Base-by-base conservation (phyloP, 2,888 invertebrate species). In the Dryocosmus kuriphilus region DNA sequence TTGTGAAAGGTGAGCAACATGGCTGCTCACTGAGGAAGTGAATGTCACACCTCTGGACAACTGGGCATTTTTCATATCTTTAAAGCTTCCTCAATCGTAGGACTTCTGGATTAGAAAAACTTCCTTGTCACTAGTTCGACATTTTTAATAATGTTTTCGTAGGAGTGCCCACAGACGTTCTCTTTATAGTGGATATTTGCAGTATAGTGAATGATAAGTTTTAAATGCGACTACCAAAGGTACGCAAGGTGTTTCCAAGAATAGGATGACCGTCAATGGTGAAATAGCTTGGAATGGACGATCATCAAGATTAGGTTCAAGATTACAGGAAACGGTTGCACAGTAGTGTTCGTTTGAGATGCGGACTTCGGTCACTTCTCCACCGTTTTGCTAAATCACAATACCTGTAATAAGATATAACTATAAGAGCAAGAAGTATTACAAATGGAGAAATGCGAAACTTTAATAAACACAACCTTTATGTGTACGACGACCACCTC, bases 241-340 rank as follows among this genome's bases (percentile, higher is more conserved):
- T n/a, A 24, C 57, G 51, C 30, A 67, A 8, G 71, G 65, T 24
- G 76, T 67, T 32, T 76, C 76, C 11, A 35, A 51, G 32, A n/a
- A 76, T 19, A 9, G 71, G 76, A 19, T 35, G 24, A 24, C 76
- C 76, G 30, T 76, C 67, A 27, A 76, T 67, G 30, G 67, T 67
- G 0, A 76, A 19, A 22, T 76, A 76, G 27, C 67, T 76, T 8
- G n/a, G 57, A n/a, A 14, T 2, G 11, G 16, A 57, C 55, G 22
- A 8, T 57, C 22, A 14, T 22, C 7, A 71, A 57, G n/a, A 57
- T n/a, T n/a, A 22, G 57, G 76, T 22, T 67, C 67, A 14, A 76
- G 30, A 71, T 30, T 38, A 76, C 24, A 8, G 76, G 65, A 38
- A 67, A 76, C 2, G 76, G 76, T 22, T 76, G 76, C 14, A 55